phyloP scores from a whole-genome alignment of 2,888 invertebrate genomes.

The Dryomyza anilis region DNA sequence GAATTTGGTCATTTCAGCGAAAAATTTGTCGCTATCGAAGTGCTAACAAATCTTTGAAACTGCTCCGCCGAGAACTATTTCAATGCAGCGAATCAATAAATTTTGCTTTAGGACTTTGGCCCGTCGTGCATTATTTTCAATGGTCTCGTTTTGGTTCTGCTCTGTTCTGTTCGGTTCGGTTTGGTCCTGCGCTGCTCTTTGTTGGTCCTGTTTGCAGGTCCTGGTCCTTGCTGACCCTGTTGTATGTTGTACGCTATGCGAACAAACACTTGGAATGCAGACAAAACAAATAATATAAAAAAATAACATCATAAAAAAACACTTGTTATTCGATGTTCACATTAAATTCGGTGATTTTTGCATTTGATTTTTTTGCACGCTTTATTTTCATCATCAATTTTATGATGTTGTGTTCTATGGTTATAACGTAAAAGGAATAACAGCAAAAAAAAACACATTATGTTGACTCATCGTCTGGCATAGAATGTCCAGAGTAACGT shows the following conservation, averaged over 20 bases:
- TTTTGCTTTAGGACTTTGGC: constrained; percentile 41
- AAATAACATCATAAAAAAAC: no score
- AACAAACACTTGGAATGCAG: constrained; percentile 32
- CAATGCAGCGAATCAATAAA: constrained; percentile 58
- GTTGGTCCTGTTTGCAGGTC: no score
- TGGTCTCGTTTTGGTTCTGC: no score
- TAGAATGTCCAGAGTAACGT: no score
- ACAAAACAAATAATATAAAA: no score
- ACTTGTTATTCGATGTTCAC: constrained; percentile 35
- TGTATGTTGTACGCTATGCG: no score
- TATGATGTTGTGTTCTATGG: not conserved
- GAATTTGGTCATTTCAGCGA: constrained; percentile 35
- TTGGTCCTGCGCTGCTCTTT: no score
- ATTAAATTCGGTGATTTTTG: constrained; percentile 29
- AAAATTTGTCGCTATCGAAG: constrained; percentile 35
- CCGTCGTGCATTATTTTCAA: constrained; percentile 43
- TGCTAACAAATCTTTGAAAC: constrained; percentile 50
- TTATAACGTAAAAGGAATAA: no score
- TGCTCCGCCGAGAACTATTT: constrained; percentile 57
- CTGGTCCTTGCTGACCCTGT: no score
- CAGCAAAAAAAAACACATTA: not conserved
- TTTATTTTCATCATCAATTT: not conserved
- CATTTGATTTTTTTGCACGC: not conserved
- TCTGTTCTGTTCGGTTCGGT: no score
- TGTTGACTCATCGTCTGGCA: not conserved